Base-by-base conservation (phyloP, 2,113 vertebrate genomes). In the Axis porcinus region DNA sequence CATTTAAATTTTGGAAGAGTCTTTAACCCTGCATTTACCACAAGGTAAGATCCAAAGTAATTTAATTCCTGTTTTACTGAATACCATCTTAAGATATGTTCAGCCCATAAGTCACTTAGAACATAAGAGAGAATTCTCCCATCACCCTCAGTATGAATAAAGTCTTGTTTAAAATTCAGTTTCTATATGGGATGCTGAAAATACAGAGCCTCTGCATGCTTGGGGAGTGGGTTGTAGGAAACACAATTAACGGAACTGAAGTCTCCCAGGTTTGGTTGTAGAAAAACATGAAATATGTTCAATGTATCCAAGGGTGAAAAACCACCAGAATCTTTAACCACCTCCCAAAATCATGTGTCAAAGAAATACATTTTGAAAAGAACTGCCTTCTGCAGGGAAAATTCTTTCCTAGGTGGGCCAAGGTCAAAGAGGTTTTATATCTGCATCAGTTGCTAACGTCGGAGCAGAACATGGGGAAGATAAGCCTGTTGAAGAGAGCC, bases 81-180 rank as follows among this genome's bases (percentile, higher is more conserved):
- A 50, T 50, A 50, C 13, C 47, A 50, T 50, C 25, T 45, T 70
- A 55, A 62, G 10, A 33, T 78, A 40, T 40, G 85, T 4, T 84
- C 5, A 81, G 4, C 47, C 50, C 88, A 54, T 15, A 45, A 50
- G 30, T 89, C 45, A 55, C 17, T 58, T 19, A 78, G 14, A 83
- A 36, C 3, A 3, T 21, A 84, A 15, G 23, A 33, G 6, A n/a
- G 33, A 14, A 8, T 4, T 23, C 33, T 1, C 6, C 8, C 6
- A 8, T 95, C 4, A 15, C 2, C 36, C 16, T 90, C 9, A 79
- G 21, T 57, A 11, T 76, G n/a, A 23, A 1, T 50, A 60, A 33
- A 4, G 23, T 87, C 17, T 23, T 58, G 1, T 36, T 74, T 15
- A 45, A 87, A 15, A 3, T 43, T 50, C 52, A 8, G 27, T 79